Conservation (phyloP, 1,140 invertebrate genomes). For the Batillaria attramentaria region DNA sequence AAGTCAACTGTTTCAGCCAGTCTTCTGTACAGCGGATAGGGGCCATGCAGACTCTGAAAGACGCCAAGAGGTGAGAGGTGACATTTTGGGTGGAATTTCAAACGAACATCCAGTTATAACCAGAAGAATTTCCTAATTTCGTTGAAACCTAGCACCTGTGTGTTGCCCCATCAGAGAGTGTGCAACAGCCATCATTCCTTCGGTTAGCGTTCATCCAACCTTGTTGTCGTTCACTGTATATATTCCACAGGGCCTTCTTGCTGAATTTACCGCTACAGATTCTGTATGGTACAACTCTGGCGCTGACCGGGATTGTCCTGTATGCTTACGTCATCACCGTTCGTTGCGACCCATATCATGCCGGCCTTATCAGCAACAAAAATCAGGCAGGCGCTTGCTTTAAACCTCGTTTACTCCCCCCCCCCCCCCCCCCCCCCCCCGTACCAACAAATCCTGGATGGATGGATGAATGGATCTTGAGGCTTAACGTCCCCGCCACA, state of each 20-base stretch:
- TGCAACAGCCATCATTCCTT: neutral
- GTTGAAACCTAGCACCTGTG: neutral
- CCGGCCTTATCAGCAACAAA: constrained; percentile 32
- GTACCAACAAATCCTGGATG: neutral
- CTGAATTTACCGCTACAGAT: constrained; percentile 21
- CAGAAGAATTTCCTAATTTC: neutral
- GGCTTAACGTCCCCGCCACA: neutral
- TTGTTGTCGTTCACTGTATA: neutral
- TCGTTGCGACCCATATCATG: constrained; percentile 36
- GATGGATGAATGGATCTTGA: neutral
- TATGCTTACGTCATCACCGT: constrained; percentile 34
- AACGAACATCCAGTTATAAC: neutral
- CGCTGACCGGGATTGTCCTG: constrained; percentile 32
- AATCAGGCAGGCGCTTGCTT: constrained; percentile 30
- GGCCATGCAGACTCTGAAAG: constrained; percentile 38
- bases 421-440: no score
- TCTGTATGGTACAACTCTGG: neutral
- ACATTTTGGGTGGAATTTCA: neutral
- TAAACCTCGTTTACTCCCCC: no score
- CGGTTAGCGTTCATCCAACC: no score
- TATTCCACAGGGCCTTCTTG: constrained; percentile 24
- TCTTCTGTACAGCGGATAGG: constrained; percentile 46
- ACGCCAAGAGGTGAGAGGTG: constrained; percentile 25
- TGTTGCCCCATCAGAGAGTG: neutral
- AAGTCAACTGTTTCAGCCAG: constrained; percentile 51